Percentiles rank a stretch among this genome's conserved stretches.
Conservation (phyloP, 2,888 invertebrate genomes). For the Macrostomum cliftonense region DNA sequence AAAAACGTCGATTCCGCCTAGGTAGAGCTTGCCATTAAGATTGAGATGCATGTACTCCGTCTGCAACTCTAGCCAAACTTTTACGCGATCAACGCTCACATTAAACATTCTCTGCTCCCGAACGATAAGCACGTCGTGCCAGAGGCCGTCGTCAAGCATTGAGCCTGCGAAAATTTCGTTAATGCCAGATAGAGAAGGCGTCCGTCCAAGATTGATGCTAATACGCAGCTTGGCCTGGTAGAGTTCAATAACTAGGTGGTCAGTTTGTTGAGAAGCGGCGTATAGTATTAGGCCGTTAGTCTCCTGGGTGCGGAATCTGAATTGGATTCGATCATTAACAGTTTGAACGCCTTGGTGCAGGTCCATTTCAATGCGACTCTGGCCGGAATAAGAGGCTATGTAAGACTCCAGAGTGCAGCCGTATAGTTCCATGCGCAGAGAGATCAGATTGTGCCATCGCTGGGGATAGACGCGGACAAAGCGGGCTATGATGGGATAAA, state of each 20-base stretch:
- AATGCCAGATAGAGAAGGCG: background rate
- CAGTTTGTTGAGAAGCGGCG: conserved; percentile 79
- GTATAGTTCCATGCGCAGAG: conserved; percentile 73
- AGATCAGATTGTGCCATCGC: conserved; percentile 82
- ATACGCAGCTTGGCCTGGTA: conserved; percentile 42
- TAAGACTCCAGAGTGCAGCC: conserved; percentile 49
- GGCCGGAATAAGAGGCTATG: conserved; percentile 23
- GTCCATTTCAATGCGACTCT: conserved; percentile 25
- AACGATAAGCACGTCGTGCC: conserved; percentile 84
- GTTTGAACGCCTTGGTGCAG: conserved; percentile 50
- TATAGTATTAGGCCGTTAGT: conserved; percentile 77
- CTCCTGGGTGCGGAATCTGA: conserved; percentile 71
- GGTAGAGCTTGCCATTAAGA: conserved; percentile 60
- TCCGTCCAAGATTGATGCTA: conserved; percentile 8
- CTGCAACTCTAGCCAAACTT: conserved; percentile 55
- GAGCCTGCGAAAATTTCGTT: conserved; percentile 51
- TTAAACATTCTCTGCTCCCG: conserved; percentile 61
- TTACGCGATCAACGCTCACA: conserved; percentile 83
- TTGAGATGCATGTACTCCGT: conserved; percentile 77
- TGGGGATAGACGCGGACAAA: conserved; percentile 70
- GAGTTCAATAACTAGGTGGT: conserved; percentile 71
- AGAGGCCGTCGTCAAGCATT: conserved; percentile 81
- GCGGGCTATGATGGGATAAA: conserved; percentile 74
- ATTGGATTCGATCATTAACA: conserved; percentile 60
- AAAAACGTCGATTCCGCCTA: conserved; percentile 75